phyloP scores from a whole-genome alignment of 2,113 vertebrate species.

The Atlantisia rogersi region DNA sequence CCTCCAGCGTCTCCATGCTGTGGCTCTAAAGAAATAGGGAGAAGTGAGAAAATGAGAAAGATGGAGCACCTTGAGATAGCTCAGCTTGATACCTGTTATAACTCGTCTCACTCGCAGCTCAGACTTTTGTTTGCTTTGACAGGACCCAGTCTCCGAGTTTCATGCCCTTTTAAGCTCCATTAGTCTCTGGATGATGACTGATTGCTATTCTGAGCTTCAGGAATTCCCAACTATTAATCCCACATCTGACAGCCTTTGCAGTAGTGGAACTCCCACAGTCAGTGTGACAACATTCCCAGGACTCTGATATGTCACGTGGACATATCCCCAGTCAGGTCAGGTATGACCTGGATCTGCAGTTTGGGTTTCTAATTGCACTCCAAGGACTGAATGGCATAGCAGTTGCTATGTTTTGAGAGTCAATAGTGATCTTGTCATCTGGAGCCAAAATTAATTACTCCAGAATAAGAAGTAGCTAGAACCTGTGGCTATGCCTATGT shows the following conservation, averaged over 20 bases:
- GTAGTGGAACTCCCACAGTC: neutral
- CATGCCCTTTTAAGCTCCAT: slow-evolving; percentile 17
- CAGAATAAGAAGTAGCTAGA: neutral
- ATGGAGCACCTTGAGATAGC: neutral
- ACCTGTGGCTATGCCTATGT: neutral
- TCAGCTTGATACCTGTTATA: neutral
- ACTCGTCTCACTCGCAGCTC: neutral
- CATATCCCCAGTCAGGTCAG: neutral
- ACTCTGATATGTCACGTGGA: neutral
- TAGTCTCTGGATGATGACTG: neutral
- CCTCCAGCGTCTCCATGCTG: neutral
- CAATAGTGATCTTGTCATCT: neutral
- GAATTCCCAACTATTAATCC: slow-evolving; percentile 16
- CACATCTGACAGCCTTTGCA: neutral
- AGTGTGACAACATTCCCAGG: neutral
- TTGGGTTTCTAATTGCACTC: neutral
- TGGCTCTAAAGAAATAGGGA: neutral
- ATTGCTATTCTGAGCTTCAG: slow-evolving; percentile 7
- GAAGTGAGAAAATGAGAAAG: neutral
- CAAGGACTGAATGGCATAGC: neutral
- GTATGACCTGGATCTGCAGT: neutral
- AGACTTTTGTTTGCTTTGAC: slow-evolving; percentile 13
- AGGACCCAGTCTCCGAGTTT: neutral
- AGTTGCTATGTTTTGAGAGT: neutral
- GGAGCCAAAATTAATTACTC: neutral